Conservation (phyloP, 2,888 invertebrate species). For the Heterodera filipjevi region DNA sequence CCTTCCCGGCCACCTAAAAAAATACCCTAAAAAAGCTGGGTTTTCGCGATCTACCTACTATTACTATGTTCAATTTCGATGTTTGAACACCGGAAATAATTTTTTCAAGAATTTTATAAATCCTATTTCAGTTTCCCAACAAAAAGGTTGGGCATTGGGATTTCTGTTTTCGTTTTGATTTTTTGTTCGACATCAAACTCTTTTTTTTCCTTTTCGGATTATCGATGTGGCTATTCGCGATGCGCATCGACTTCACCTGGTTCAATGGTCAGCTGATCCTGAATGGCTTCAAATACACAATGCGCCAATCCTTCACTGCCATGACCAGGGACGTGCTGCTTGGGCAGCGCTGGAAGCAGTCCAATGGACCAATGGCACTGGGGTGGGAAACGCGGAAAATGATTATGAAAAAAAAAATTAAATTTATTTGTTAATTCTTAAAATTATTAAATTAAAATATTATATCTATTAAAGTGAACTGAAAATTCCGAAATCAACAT, state of each 20-base stretch:
- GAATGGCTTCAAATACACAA: constrained; percentile 43
- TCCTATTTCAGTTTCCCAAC: neutral
- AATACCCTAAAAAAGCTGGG: no score
- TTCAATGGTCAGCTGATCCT: constrained; percentile 31
- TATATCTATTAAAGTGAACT: no score
- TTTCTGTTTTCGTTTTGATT: no score
- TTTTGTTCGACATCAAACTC: no score
- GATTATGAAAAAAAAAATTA: no score
- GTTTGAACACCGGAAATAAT: neutral
- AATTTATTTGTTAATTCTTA: no score
- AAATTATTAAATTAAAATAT: no score
- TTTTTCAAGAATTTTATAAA: neutral
- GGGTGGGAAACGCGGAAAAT: constrained; percentile 38
- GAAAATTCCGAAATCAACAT: no score
- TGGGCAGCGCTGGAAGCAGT: constrained; percentile 46
- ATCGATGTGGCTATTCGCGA: constrained; percentile 46
- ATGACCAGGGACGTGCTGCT: constrained; percentile 45
- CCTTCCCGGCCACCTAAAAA: no score
- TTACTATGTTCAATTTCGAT: neutral
- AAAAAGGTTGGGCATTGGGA: no score
- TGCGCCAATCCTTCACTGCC: constrained; percentile 43
- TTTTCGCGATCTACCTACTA: no score
- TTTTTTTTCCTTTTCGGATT: constrained; percentile 21
- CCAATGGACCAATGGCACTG: constrained; percentile 46
- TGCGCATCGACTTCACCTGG: constrained; percentile 40